Evolutionary conservation across 2,797 vertebrate genomes (phyloP), one percentile per base, ranked within the genome.

Genomic region (Setipinna tenuifilis): DNA sequence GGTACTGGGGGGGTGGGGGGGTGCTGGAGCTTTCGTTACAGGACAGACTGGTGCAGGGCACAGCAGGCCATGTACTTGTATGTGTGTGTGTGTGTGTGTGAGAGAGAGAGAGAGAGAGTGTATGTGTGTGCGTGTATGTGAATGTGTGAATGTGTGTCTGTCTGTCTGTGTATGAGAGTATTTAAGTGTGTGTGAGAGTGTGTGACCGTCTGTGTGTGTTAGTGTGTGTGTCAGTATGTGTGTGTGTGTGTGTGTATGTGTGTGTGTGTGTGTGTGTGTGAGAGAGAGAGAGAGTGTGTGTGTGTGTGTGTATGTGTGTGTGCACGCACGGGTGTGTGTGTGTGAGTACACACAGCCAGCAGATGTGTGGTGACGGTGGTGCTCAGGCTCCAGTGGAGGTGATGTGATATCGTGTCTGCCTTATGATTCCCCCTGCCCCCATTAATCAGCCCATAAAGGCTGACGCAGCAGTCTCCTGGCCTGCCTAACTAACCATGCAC

Each of bases 401-500:
- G 94, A 96, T 96, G 96, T 97, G 95, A 95, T 96, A 96, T 96
- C 96, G 96, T 98, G 96, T 96, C 95, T 97, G 96, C 96, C 93
- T 97, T 98, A 97, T 98, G 96, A 97, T 97, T 97, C 97, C 97
- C 96, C 98, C 97, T 97, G 96, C 96, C 96, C 96, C 93, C 97
- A 99, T 99, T 99, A 99, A 99, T 99, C 98, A 98, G 98, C 96
- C 96, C 95, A 95, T 98, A 98, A 95, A 98, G 97, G 95, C 93
- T 99, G 98, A 99, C 98, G 96, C 96, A 97, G 97, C 98, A 98
- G 95, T 98, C 97, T 96, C 96, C 96, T 92, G 97, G 95, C 95
- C 96, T 98, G 97, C 96, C 97, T 98, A 98, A 97, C 98, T 99
- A 98, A 99, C 96, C 98, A 98, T 98, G 96, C 94, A 98, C 95